Evolutionary conservation across 2,113 vertebrate genomes (phyloP), one percentile per base, ranked within the genome.

Genomic region (Hyperoodon ampullatus): DNA sequence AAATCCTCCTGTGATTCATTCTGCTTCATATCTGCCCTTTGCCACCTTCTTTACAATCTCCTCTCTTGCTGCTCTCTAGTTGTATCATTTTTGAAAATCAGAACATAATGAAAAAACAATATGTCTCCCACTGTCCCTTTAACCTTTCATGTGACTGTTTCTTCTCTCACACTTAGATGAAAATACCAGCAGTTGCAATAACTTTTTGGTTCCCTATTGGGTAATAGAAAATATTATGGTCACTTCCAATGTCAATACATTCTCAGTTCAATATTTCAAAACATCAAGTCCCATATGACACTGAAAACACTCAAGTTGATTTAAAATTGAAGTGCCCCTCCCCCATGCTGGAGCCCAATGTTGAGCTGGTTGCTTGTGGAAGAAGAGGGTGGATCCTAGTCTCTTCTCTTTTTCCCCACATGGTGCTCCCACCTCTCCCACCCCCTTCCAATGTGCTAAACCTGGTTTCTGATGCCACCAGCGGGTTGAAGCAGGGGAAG

Each of bases 241-340:
- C 70, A 78, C 44, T 81, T 80, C 3, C 35, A 88, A 2, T 65
- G 61, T 78, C 44, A 61, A 68, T 42, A 50, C 13, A 72, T 71
- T 60, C n/a, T 78, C 81, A 74, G 39, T 81, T 86, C 61, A 77
- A 24, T 68, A 44, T 94, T 94, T 92, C 30, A 42, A 95, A 95
- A 55, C 26, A 92, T 47, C 30, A 33, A 82, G 30, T 63, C 3
- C 18, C 35, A 85, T 47, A n/a, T 15, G n/a, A 44, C 66, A 80
- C n/a, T 44, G 55, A 93, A 77, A 53, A 91, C 65, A 87, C 26
- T 24, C 53, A 68, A 68, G 24, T 55, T 42, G 16, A 96, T 82
- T 66, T 81, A 66, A 81, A 74, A 44, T 68, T 65, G 58, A 77
- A 89, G 75, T 65, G 60, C 2, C 61, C 90, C 28, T 70, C 44